These are phyloP conservation scores for Rugalucina vietnamica DNA, from an alignment of 2,888 invertebrate species.

Conservation along the genomic window DNA sequence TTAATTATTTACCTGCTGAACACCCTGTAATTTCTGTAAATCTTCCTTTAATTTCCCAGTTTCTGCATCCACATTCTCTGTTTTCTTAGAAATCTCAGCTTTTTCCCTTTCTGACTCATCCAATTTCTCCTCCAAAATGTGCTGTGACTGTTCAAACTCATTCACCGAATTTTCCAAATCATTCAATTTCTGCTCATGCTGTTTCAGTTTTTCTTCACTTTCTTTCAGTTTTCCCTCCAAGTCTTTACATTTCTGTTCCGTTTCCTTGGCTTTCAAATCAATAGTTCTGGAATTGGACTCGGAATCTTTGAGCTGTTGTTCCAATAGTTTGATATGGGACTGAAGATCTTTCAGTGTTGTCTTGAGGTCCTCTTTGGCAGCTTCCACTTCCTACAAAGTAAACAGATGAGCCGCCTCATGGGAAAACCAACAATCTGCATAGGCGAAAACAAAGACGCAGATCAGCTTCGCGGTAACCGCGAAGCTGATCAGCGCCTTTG, in stretches of 20 bases:
- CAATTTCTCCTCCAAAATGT: conserved; percentile 32
- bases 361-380: not conserved
- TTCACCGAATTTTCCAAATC: not conserved
- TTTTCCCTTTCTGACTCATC: conserved; percentile 73
- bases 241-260: conserved; percentile 9
- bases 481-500: no score
- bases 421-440: no score
- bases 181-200: conserved; percentile 30
- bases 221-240: conserved; percentile 79
- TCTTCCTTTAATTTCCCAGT: conserved; percentile 87
- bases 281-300: not conserved
- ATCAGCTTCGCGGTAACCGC: no score
- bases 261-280: not conserved
- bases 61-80: conserved; percentile 93
- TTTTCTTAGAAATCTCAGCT: conserved; percentile 92
- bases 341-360: not conserved
- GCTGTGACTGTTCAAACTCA: not conserved
- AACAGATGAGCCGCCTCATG: no score
- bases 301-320: not conserved
- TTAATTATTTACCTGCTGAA: conserved; percentile 47
- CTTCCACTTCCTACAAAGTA: not conserved
- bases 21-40: conserved; percentile 86
- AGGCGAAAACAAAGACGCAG: no score
- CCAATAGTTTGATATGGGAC: not conserved
- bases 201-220: conserved; percentile 49